Evolutionary conservation across 2,888 invertebrate species (phyloP).

Genomic region (Cyrtodaria siliqua): DNA sequence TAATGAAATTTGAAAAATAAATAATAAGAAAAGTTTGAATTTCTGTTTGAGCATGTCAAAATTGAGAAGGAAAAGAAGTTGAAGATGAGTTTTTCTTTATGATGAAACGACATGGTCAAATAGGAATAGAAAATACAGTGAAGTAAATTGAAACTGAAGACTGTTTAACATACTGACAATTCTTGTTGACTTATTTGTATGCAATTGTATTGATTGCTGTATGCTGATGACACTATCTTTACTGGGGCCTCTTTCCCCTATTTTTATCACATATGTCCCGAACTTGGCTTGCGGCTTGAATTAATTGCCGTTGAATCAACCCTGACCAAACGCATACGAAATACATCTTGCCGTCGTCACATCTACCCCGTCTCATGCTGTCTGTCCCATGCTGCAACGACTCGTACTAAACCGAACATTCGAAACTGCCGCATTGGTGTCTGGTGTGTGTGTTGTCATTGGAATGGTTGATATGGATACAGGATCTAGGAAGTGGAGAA

Average conservation of each 20-base stretch:
- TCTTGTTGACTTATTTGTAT: not conserved
- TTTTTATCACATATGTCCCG: slow-evolving; percentile 77
- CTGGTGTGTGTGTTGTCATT: slow-evolving; percentile 18
- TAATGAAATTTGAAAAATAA: not conserved
- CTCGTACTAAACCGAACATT: slow-evolving; percentile 1
- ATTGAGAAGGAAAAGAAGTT: too few relatives aligned
- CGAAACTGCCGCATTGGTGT: slow-evolving; percentile 9
- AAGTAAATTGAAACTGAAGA: too few relatives aligned
- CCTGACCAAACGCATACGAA: slow-evolving; percentile 25
- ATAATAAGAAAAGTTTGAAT: not conserved
- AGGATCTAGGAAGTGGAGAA: slow-evolving; percentile 61
- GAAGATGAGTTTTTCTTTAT: too few relatives aligned
- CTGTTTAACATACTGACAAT: too few relatives aligned
- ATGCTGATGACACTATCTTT: slow-evolving; percentile 72
- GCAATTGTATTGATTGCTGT: slow-evolving; percentile 12
- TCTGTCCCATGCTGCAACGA: slow-evolving; percentile 9
- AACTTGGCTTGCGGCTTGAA: slow-evolving; percentile 66
- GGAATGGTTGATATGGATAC: slow-evolving; percentile 48
- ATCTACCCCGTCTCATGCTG: slow-evolving; percentile 1
- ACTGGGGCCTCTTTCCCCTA: slow-evolving; percentile 75
- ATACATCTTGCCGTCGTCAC: slow-evolving; percentile 2
- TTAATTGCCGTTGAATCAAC: slow-evolving; percentile 52
- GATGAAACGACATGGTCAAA: too few relatives aligned
- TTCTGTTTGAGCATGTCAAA: too few relatives aligned
- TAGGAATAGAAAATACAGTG: too few relatives aligned